Evolutionary conservation across 2,888 invertebrate genomes (phyloP).

Genomic region (Lomographa bimaculata): DNA sequence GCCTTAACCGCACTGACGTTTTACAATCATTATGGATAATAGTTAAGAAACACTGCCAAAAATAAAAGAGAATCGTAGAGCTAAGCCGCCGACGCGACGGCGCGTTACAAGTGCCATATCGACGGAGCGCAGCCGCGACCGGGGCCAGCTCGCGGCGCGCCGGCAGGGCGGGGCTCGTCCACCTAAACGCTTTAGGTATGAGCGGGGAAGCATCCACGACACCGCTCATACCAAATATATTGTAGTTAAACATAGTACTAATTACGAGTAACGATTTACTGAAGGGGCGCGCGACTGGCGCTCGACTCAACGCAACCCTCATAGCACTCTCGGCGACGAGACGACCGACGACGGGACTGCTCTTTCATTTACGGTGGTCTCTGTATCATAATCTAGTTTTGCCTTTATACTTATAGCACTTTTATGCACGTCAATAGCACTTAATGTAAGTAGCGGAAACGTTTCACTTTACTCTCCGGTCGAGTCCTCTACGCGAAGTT

Average conservation of each 20-base stretch:
- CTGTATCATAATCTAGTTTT: slow-evolving; percentile 16
- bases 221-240: slow-evolving; percentile 83
- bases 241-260: slow-evolving; percentile 79
- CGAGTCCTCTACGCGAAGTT: slow-evolving; percentile 2
- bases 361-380: slow-evolving; percentile 9
- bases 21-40: slow-evolving; percentile 8
- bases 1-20: slow-evolving; percentile 24
- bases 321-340: not conserved
- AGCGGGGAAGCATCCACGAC: slow-evolving; percentile 80
- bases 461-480: slow-evolving; percentile 8
- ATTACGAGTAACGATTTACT: slow-evolving; percentile 70
- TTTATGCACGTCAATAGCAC: slow-evolving; percentile 24
- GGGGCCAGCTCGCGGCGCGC: slow-evolving; percentile 51
- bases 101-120: too few species aligned
- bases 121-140: slow-evolving; percentile 45
- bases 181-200: slow-evolving; percentile 83
- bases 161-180: slow-evolving; percentile 69
- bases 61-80: slow-evolving; percentile 5
- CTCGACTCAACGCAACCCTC: slow-evolving; percentile 27
- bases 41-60: slow-evolving; percentile 10
- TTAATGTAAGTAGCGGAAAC: slow-evolving; percentile 13
- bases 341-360: slow-evolving; percentile 12
- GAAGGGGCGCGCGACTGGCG: slow-evolving; percentile 52
- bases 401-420: slow-evolving; percentile 21
- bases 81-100: not conserved